Percentiles rank a stretch among this genome's conserved stretches.
These are phyloP conservation scores for Trididemnum clinides DNA, from an alignment of 23 tunicate genomes.

Conservation along the genomic window DNA sequence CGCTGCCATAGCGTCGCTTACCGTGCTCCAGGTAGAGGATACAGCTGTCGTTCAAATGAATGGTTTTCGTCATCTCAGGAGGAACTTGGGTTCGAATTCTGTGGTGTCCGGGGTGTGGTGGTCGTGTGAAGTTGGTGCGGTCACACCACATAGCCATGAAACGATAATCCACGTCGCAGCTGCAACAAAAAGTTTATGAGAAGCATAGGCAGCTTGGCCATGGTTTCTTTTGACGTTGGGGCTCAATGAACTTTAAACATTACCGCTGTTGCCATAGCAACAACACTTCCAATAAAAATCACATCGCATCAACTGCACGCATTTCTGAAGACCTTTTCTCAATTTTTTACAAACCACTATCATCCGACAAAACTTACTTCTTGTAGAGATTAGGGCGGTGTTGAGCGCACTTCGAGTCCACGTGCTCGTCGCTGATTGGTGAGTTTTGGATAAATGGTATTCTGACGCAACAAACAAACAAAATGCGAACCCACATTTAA, in stretches of 20 bases:
- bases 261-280: no score
- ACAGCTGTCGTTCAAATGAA: constrained; percentile 29
- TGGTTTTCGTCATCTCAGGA: not conserved
- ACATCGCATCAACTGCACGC: no score
- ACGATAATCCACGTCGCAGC: constrained; percentile 4
- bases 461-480: no score
- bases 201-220: not conserved
- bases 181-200: not conserved
- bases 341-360: no score
- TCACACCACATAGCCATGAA: constrained; percentile 40
- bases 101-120: constrained; percentile 9
- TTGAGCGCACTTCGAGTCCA: constrained; percentile 1
- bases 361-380: constrained; percentile 12
- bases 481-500: no score
- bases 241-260: no score
- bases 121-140: constrained; percentile 18
- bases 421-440: no score
- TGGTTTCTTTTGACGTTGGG: no score
- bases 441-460: no score
- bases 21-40: not conserved
- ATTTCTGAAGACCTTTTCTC: no score
- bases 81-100: constrained; percentile 2
- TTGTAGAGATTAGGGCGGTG: not conserved
- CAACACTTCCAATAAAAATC: no score
- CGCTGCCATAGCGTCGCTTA: no score